Conservation (phyloP, 2,113 vertebrate genomes). For the Crocuta crocuta region DNA sequence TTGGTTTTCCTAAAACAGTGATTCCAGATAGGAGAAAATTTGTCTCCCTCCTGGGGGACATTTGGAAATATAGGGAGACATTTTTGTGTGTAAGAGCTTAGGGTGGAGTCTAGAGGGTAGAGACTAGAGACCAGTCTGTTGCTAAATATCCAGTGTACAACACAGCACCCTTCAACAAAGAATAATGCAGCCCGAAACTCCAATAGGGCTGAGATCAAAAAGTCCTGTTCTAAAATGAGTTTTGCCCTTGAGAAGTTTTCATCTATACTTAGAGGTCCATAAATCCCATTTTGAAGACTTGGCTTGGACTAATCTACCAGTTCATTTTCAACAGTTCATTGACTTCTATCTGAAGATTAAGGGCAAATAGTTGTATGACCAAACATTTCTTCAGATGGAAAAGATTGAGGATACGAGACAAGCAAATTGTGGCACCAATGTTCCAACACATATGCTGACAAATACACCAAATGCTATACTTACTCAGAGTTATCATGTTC, state of each 20-base stretch:
- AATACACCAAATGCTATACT: not conserved
- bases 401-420: not conserved
- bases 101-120: too few species aligned
- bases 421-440: not conserved
- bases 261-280: too few species aligned
- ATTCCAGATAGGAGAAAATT: not conserved
- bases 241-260: not conserved
- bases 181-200: not conserved
- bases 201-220: not conserved
- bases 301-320: not conserved
- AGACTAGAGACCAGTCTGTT: not conserved
- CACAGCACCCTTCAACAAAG: not conserved
- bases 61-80: not conserved
- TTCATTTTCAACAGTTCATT: not conserved
- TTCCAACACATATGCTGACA: accelerated
- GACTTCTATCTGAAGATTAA: not conserved
- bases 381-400: not conserved
- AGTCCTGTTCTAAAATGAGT: not conserved
- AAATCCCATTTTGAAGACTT: not conserved
- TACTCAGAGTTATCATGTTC: not conserved
- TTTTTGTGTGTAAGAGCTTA: too few species aligned
- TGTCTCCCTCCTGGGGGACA: not conserved
- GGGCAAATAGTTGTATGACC: not conserved
- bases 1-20: not conserved
- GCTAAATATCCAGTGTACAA: not conserved